A percentile compares a stretch with the other conserved stretches of the same genome.
Evolutionary conservation across 2,888 invertebrate genomes (phyloP).

Genomic region (Agrypnus murinus): DNA sequence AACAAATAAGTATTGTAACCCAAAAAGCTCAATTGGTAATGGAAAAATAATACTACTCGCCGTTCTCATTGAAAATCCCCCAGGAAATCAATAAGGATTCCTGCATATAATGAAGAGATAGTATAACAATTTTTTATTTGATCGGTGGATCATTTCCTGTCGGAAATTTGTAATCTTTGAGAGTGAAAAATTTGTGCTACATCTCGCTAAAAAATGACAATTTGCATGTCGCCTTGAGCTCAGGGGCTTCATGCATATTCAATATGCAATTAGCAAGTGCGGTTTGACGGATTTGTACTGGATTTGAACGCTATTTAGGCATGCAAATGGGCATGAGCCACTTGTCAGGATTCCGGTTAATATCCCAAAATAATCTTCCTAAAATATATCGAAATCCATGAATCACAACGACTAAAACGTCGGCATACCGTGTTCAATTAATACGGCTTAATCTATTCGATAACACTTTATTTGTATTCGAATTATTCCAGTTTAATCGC

Average conservation of each 20-base stretch:
- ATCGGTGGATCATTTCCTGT: constrained; percentile 24
- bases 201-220: constrained; percentile 25
- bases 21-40: constrained; percentile 19
- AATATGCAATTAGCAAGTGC: constrained; percentile 41
- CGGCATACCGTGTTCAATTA: constrained; percentile 8
- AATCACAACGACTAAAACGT: constrained; percentile 22
- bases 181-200: constrained; percentile 19
- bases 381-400: constrained; percentile 28
- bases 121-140: constrained; percentile 24
- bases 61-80: constrained; percentile 7
- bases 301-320: constrained; percentile 39
- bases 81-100: constrained; percentile 28
- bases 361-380: constrained; percentile 33
- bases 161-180: constrained; percentile 26
- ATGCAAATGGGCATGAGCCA: constrained; percentile 40
- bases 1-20: constrained; percentile 10
- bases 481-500: not conserved
- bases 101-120: constrained; percentile 29
- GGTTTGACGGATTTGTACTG: constrained; percentile 42
- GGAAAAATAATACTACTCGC: constrained; percentile 12
- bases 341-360: constrained; percentile 31
- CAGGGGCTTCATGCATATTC: constrained; percentile 37
- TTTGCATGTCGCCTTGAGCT: constrained; percentile 32
- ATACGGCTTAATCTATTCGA: constrained; percentile 10
- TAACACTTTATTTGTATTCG: constrained; percentile 5